Evolutionary conservation across 1,140 invertebrate genomes (phyloP).

Genomic region (Lordiphosa collinella): DNA sequence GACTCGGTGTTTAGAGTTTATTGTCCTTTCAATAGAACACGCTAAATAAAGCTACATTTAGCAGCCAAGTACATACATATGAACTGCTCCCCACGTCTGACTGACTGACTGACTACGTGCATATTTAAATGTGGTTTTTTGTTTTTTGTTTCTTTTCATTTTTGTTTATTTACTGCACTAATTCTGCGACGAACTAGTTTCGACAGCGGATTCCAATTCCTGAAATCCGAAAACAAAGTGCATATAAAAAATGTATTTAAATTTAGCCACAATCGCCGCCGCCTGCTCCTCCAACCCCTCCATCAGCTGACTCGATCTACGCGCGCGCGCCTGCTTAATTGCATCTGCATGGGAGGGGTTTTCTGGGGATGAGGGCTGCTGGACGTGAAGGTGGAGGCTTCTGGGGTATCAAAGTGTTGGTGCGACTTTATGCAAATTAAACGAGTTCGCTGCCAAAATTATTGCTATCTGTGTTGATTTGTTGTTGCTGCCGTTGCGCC

Average conservation of each 20-base stretch:
- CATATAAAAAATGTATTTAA: conserved; percentile 69
- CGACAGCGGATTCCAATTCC: conserved; percentile 42
- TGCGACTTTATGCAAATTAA: conserved; percentile 66
- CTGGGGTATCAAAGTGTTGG: background rate
- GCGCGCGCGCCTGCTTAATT: conserved; percentile 52
- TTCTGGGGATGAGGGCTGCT: conserved; percentile 23
- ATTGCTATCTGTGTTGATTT: conserved; percentile 42
- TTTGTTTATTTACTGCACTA: conserved; percentile 67
- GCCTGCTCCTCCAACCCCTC: background rate
- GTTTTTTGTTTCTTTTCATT: conserved; percentile 7
- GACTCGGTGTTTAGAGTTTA: conserved; percentile 62
- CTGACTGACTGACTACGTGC: conserved; percentile 21
- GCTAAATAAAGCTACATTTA: conserved; percentile 66
- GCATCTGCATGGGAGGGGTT: conserved; percentile 29
- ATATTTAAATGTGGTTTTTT: conserved; percentile 42
- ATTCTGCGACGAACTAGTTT: conserved; percentile 68
- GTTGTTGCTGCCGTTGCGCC: conserved; percentile 15
- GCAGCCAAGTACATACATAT: conserved; percentile 11
- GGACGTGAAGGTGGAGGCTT: background rate
- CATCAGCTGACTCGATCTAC: conserved; percentile 61
- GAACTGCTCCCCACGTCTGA: conserved; percentile 5
- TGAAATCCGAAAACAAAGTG: conserved; percentile 57
- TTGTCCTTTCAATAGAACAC: conserved; percentile 77
- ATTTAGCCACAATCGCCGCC: conserved; percentile 21
- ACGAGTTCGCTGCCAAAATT: conserved; percentile 69